A percentile compares a stretch with the other conserved stretches of the same genome.
Evolutionary conservation across 2,113 vertebrate genomes (phyloP).

Genomic region (Boleophthalmus pectinirostris): DNA sequence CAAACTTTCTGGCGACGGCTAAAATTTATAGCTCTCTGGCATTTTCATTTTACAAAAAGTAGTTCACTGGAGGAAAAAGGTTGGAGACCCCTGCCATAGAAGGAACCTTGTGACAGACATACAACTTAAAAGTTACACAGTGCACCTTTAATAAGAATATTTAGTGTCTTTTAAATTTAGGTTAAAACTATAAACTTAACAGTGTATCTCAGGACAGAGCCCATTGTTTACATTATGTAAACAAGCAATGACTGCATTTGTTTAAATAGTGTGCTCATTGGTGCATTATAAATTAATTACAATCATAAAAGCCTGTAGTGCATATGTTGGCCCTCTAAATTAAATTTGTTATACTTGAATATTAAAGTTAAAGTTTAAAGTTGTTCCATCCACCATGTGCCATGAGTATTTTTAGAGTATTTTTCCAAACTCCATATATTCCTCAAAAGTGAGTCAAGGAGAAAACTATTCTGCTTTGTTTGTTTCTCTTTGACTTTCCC

Average conservation of each 20-base stretch:
- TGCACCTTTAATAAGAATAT: neutral
- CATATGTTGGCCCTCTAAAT: neutral
- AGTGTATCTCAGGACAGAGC: neutral
- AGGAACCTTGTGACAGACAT: no score
- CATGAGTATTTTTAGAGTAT: neutral
- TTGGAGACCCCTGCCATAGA: no score
- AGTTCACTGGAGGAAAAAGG: no score
- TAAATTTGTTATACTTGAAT: neutral
- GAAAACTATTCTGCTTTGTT: slow-evolving; percentile 5
- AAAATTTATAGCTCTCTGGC: no score
- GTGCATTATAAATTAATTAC: slow-evolving; percentile 5
- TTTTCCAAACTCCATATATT: neutral
- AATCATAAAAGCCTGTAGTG: neutral
- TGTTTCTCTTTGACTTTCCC: neutral
- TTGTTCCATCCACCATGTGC: neutral
- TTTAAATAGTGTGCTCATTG: neutral
- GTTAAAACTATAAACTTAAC: neutral
- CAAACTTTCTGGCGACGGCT: no score
- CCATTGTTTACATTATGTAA: neutral
- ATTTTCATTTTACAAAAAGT: no score
- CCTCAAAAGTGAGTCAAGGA: neutral
- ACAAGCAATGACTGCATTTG: neutral
- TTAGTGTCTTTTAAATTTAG: neutral
- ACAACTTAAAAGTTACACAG: no score
- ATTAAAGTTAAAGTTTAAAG: no score